A percentile compares a stretch with the other conserved stretches of the same genome.
Evolutionary conservation across 2,797 vertebrate species (phyloP).

Genomic region (Lophotriccus pileatus): DNA sequence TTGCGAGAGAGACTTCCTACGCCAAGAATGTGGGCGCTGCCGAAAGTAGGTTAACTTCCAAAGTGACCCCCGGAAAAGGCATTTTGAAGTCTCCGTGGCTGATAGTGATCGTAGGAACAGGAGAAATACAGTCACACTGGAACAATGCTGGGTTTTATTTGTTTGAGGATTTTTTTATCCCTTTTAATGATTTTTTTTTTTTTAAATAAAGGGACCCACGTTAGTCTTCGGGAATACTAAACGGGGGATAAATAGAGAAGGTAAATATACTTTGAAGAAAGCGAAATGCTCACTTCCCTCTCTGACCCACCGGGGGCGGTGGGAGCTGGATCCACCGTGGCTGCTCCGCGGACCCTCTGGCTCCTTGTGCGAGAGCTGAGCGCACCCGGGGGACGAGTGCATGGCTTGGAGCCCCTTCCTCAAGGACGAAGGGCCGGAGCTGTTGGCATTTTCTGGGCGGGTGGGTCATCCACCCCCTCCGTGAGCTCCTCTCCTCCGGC

Average conservation of each 20-base stretch:
- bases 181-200: background rate
- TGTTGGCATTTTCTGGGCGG: fast-evolving
- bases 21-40: background rate
- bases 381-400: background rate
- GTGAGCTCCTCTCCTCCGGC: background rate
- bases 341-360: background rate
- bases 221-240: background rate
- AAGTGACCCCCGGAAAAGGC: background rate
- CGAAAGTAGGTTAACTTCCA: background rate
- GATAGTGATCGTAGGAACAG: background rate
- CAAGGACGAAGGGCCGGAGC: background rate
- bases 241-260: fast-evolving
- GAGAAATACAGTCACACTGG: background rate
- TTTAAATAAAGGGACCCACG: fast-evolving
- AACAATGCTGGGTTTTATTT: background rate
- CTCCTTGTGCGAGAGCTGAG: background rate
- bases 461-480: background rate
- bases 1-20: background rate
- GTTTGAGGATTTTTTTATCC: background rate
- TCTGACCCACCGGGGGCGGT: background rate
- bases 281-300: background rate
- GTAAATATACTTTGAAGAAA: background rate
- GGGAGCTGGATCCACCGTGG: background rate
- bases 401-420: background rate
- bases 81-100: background rate